Evolutionary conservation across 2,888 invertebrate species (phyloP), one percentile per base, ranked within the genome.

Genomic region (Schizaphis graminum): DNA sequence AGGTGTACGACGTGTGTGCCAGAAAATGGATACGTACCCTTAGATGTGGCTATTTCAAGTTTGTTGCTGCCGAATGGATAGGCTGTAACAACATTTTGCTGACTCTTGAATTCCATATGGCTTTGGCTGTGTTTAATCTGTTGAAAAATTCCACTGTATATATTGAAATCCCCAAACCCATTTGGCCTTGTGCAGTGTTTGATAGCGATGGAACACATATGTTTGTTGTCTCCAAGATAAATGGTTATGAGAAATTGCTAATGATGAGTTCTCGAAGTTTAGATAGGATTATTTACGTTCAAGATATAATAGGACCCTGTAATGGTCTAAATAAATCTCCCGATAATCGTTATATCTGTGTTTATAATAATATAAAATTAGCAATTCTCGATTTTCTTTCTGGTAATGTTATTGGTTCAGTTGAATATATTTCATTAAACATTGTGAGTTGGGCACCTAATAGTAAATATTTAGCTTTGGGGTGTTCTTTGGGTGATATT

Each of bases 171-270:
- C 94, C 94, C 4, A 94, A 94, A 41, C 94, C 91, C 24, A 87
- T 91, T 53, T 57, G 86, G 41, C 91, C 94, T 86, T 94, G 94
- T 67, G 61, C 53, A 53, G 53, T 91, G 0, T 94, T 94, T 53
- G 49, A 94, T 67, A 67, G 26, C 7, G 24, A 86, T 67, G 94
- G 91, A 13, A 67, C 56, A 41, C 90, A 41, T 91, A 94, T 94
- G 94, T 94, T 61, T 91, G 91, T 94, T 16, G 61, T 94, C 61
- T 91, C 94, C 41, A 94, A 94, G 61, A 91, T 91, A 21, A 94
- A 94, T 87, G 94, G 94, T n/a, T 87, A 41, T 91, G 94, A 94
- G 53, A 94, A 94, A 87, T 53, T 94, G 87, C 67, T 94, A 53
- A 94, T 91, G 86, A 61, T 94, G 53, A 41, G 28, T 84, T 91